These are phyloP conservation scores for Hypomecis atomaria DNA, from an alignment of 2,888 invertebrate species.

Conservation along the genomic window DNA sequence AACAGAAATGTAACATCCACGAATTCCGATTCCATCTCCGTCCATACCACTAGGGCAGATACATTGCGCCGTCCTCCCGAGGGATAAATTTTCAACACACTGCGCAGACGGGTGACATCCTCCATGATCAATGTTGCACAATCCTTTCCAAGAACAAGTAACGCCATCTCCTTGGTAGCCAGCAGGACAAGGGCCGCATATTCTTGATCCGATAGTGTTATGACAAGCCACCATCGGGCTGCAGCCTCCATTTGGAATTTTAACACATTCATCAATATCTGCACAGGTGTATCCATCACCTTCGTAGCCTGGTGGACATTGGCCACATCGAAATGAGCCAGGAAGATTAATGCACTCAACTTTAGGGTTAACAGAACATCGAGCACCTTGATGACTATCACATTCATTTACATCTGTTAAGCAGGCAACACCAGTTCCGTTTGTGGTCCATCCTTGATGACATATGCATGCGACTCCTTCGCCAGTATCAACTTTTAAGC, in stretches of 20 bases:
- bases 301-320: constrained; percentile 93
- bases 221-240: constrained; percentile 94
- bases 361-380: constrained; percentile 92
- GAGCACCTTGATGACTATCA: constrained; percentile 83
- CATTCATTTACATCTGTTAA: constrained; percentile 96
- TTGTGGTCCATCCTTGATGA: constrained; percentile 94
- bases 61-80: constrained; percentile 87
- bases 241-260: constrained; percentile 95
- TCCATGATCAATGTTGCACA: constrained; percentile 90
- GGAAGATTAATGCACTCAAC: constrained; percentile 95
- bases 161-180: constrained; percentile 95
- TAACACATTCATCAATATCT: constrained; percentile 95
- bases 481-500: constrained; percentile 86
- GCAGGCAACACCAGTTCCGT: constrained; percentile 89
- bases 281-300: constrained; percentile 94
- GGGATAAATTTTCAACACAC: constrained; percentile 88
- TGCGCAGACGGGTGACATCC: constrained; percentile 93
- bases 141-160: constrained; percentile 87
- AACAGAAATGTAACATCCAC: constrained; percentile 87
- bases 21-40: constrained; percentile 91
- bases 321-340: constrained; percentile 94
- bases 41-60: constrained; percentile 91
- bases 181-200: constrained; percentile 94
- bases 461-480: constrained; percentile 92
- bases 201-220: constrained; percentile 94